phyloP scores from a whole-genome alignment of 1,140 invertebrate genomes.

The Atopsyche davidsoni region DNA sequence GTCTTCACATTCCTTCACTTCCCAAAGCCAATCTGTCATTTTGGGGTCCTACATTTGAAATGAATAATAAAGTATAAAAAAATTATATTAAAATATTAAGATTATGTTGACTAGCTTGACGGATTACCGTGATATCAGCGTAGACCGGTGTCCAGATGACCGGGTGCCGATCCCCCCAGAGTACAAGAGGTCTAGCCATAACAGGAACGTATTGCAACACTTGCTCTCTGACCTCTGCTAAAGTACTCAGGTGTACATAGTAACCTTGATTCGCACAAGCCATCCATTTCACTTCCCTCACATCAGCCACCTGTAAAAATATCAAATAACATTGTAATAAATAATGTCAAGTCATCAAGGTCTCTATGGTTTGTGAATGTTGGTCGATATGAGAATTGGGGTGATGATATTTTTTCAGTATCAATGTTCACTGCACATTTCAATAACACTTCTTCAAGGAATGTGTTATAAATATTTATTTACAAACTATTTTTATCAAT shows the following conservation, averaged over 20 bases:
- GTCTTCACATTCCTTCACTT: conserved; percentile 67
- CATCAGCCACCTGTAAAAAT: conserved; percentile 55
- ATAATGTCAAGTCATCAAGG: too few species aligned
- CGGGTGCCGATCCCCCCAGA: conserved; percentile 71
- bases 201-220: conserved; percentile 89
- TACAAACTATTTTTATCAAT: not conserved
- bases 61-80: too few species aligned
- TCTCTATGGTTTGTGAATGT: too few species aligned
- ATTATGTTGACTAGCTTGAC: not conserved
- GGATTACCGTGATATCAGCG: conserved; percentile 74
- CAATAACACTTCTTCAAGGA: too few species aligned
- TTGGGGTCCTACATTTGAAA: conserved; percentile 63
- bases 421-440: too few species aligned
- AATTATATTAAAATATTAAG: conserved; percentile 5
- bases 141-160: conserved; percentile 90
- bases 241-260: conserved; percentile 87
- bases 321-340: conserved; percentile 4
- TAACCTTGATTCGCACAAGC: conserved; percentile 92
- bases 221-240: conserved; percentile 90
- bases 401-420: too few species aligned
- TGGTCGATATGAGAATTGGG: too few species aligned
- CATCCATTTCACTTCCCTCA: conserved; percentile 89
- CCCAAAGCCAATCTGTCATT: conserved; percentile 85
- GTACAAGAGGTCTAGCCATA: conserved; percentile 80
- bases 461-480: not conserved